These are phyloP conservation scores for Physeter macrocephalus DNA, from an alignment of 2,113 vertebrate species.

Conservation along the genomic window DNA sequence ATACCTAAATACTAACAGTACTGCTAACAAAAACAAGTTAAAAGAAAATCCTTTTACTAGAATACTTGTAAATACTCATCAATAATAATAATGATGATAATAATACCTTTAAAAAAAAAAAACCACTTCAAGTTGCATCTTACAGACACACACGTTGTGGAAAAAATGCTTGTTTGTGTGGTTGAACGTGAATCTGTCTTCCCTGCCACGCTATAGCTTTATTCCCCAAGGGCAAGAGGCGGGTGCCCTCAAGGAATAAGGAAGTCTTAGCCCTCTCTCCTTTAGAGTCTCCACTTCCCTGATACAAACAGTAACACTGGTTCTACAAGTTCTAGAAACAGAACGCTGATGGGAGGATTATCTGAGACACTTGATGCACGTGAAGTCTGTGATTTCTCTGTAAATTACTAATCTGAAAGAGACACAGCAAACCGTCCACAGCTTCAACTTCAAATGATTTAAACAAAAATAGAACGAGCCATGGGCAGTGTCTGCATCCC, in stretches of 20 bases:
- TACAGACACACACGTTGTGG: conserved; percentile 25
- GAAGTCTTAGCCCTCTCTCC: conserved; percentile 58
- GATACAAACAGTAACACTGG: conserved; percentile 54
- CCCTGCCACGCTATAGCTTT: conserved; percentile 50
- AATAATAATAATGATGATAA: conserved; percentile 71
- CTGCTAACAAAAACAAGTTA: conserved; percentile 73
- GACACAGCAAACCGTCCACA: conserved; percentile 81
- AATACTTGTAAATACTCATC: conserved; percentile 66
- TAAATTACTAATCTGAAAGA: conserved; percentile 78
- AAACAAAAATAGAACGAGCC: conserved; percentile 84
- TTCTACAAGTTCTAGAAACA: conserved; percentile 74
- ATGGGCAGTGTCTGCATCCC: conserved; percentile 83
- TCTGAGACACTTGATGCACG: conserved; percentile 63
- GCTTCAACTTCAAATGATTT: conserved; percentile 82
- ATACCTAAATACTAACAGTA: conserved; percentile 57
- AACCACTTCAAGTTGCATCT: conserved; percentile 68
- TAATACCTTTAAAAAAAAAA: conserved; percentile 9
- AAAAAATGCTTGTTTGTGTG: conserved; percentile 51
- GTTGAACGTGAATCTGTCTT: conserved; percentile 45
- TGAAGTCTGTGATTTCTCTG: conserved; percentile 75
- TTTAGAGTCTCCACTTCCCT: conserved; percentile 73
- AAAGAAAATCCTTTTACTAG: conserved; percentile 75
- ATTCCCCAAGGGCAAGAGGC: not conserved
- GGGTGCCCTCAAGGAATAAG: not conserved
- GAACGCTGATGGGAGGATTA: conserved; percentile 74